Evolutionary conservation across 2,888 invertebrate genomes (phyloP), one percentile per base, ranked within the genome.

Genomic region (Eretmocerus hayati): DNA sequence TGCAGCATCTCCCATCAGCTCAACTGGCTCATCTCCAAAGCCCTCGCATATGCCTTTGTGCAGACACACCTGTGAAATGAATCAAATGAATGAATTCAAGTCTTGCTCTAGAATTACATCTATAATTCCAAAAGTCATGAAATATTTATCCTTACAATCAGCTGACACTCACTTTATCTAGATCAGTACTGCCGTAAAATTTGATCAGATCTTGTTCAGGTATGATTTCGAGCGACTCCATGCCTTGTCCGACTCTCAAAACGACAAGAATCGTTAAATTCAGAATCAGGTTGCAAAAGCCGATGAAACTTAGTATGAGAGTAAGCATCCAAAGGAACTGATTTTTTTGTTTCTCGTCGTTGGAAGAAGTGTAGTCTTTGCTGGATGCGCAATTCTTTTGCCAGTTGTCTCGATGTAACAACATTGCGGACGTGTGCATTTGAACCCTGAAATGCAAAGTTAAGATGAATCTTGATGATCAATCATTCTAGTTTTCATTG

Each of bases 211-310:
- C 80, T 52, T 83, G 81, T 44, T 85, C 84, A 1, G 84, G 80
- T 49, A 90, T 79, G 39, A 90, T 77, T 70, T 92, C 91, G 71
- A 92, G 78, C 57, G 87, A 87, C 63, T 90, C 87, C 80, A 91
- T 85, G 6, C 90, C 90, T 65, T 82, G 82, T 0, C 89, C 89
- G 50, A 92, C 76, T 49, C 86, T 76, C 36, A 92, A 68, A 0
- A 91, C 90, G 6, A 85, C 84, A 48, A 90, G 77, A 44, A 92
- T 87, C 0, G 86, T 85, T 33, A 90, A 77, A 0, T 90, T 91
- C 3, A 91, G 72, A 32, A 88, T 73, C 42, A 90, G 75, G 73
- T 91, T 90, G 11, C 87, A 88, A 32, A 75, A 62, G n/a, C 68
- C 69, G 36, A 68, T 60, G 35, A 88, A 76, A 0, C 87, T 87